phyloP scores from a whole-genome alignment of 92 coral and sea anemone species.

The Pocillopora grandis region DNA sequence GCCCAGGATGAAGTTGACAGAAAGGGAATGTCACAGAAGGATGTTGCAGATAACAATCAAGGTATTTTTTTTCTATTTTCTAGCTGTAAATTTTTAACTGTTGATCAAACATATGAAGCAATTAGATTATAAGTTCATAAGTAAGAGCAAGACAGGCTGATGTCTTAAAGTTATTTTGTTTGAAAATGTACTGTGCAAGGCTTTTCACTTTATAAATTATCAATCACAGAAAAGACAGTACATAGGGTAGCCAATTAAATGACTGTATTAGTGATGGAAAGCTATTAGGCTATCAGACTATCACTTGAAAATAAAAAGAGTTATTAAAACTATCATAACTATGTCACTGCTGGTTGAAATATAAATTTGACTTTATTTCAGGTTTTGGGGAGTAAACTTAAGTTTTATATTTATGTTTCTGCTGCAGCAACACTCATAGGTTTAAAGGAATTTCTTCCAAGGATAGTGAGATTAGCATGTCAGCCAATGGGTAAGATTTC shows the following conservation, averaged over 20 bases:
- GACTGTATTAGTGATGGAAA: too few species aligned
- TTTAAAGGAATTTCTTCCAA: slow-evolving; percentile 85
- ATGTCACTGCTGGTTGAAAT: not conserved
- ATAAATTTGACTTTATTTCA: not conserved
- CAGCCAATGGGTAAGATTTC: slow-evolving; percentile 73
- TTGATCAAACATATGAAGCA: too few species aligned
- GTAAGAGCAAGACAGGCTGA: too few species aligned
- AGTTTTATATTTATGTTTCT: not conserved
- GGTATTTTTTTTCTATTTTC: slow-evolving; percentile 39
- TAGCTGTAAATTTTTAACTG: not conserved
- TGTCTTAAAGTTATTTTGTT: too few species aligned
- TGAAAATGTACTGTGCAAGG: too few species aligned
- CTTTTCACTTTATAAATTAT: too few species aligned
- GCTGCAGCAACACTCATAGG: slow-evolving; percentile 74
- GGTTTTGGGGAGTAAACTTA: not conserved
- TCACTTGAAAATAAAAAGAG: too few species aligned
- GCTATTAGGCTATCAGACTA: too few species aligned
- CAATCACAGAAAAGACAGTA: too few species aligned
- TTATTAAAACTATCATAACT: too few species aligned
- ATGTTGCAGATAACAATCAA: slow-evolving; percentile 89
- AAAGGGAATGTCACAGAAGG: slow-evolving; percentile 68
- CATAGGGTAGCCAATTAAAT: too few species aligned
- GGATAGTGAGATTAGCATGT: slow-evolving; percentile 84
- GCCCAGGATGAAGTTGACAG: slow-evolving; percentile 91
- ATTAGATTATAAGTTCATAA: too few species aligned